Base-by-base conservation (phyloP, 2,113 vertebrate genomes). In the Oreotrochilus melanogaster region DNA sequence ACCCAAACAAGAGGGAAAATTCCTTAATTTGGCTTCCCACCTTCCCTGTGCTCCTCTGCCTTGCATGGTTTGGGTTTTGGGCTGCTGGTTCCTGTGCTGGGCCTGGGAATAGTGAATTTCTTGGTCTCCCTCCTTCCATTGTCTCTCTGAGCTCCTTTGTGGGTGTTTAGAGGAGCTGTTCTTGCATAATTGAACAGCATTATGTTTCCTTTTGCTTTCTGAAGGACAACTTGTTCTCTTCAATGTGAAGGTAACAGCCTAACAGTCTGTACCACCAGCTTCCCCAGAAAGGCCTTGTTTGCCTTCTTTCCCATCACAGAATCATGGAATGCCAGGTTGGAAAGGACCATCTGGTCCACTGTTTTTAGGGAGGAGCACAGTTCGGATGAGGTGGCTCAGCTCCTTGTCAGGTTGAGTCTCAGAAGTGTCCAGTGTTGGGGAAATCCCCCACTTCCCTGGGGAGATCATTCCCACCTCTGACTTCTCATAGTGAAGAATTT, bases 161-260 rank as follows among this genome's bases (percentile, higher is more conserved):
- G 45, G 35, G 7, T 30, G 18, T 53, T 9, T 7, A 25, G n/a
- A 88, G 45, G 33, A 53, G 54, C 22, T 76, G 74, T 79, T 76
- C 13, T 28, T 1, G 0, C 18, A 9, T 56, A 21, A 37, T 28
- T 14, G 50, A 18, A 33, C 1, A 0, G n/a, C 27, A 50, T 78
- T 54, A 15, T 18, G 17, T 84, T 78, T 47, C 31, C n/a, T 78
- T 76, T 81, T 45, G 58, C 56, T 82, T 79, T 89, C 48, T 53
- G 67, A 79, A 50, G 37, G 70, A n/a, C 43, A 45, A 1, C 4
- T 79, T 72, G 43, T 83, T 54, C 23, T 24, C 23, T 69, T 18
- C 43, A 6, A 50, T 7, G 27, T 27, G 21, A 19, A 11, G 22
- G 23, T 70, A 61, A 25, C 61, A 66, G 53, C 30, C 56, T 37